Percentiles rank a stretch among this genome's conserved stretches.
phyloP scores from a whole-genome alignment of 2,113 vertebrate genomes.

The Willisornis vidua region DNA sequence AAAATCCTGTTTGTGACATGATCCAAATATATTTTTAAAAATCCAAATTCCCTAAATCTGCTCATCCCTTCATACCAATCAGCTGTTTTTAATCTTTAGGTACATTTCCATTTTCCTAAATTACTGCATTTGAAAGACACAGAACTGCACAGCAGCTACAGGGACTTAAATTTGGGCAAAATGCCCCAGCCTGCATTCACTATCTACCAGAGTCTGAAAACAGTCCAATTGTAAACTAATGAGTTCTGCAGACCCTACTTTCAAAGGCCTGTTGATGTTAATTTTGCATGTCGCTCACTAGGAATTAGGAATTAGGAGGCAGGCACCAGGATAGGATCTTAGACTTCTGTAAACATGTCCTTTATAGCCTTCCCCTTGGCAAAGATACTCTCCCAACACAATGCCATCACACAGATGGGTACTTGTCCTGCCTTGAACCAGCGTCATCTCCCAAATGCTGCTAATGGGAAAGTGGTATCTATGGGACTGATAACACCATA shows the following conservation, averaged over 20 bases:
- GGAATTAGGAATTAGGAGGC: slow-evolving; percentile 28
- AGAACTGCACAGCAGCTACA: slow-evolving; percentile 3
- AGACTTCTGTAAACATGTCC: slow-evolving; percentile 34
- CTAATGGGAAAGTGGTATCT: slow-evolving; percentile 5
- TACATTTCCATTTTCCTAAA: slow-evolving; percentile 37
- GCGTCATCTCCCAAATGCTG: not conserved
- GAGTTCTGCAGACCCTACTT: slow-evolving; percentile 42
- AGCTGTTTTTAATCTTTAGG: slow-evolving; percentile 42
- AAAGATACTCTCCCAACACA: not conserved
- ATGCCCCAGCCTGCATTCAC: slow-evolving; percentile 8
- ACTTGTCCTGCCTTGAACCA: not conserved
- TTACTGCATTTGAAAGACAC: slow-evolving; percentile 17
- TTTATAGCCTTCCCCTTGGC: slow-evolving; percentile 23
- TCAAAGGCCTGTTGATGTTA: slow-evolving; percentile 43
- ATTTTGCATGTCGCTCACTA: slow-evolving; percentile 35
- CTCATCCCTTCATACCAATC: slow-evolving; percentile 19
- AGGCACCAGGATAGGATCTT: not conserved
- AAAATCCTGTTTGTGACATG: not conserved
- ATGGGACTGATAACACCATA: not conserved
- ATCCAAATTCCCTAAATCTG: slow-evolving; percentile 21
- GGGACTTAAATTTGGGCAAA: not conserved
- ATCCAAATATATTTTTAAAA: slow-evolving; percentile 50
- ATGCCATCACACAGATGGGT: not conserved
- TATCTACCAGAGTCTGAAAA: slow-evolving; percentile 38
- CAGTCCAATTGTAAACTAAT: slow-evolving; percentile 47